phyloP scores from a whole-genome alignment of 1,140 invertebrate species.

The Olivierus martensii region DNA sequence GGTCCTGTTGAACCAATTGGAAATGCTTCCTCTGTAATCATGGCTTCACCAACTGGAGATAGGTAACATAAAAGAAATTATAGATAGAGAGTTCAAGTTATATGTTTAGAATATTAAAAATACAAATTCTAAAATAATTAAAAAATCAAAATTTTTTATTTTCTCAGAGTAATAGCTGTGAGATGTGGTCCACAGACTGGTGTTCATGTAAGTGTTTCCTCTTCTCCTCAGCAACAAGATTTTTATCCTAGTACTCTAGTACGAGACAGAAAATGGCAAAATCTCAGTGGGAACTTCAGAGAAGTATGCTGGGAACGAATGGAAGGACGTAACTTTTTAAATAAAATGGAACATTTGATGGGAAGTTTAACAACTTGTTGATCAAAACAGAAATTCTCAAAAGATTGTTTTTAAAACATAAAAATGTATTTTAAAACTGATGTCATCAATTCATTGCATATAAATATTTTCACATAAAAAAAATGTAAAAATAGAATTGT shows the following conservation, averaged over 20 bases:
- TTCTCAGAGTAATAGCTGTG: conserved; percentile 55
- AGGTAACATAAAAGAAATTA: conserved; percentile 32
- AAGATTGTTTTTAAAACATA: no score
- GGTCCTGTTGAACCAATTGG: conserved; percentile 78
- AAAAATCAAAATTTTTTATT: no score
- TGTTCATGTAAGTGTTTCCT: conserved; percentile 49
- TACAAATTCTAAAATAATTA: no score
- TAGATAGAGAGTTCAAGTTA: neutral
- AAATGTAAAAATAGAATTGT: no score
- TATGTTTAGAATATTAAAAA: neutral
- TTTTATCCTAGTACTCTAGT: conserved; percentile 74
- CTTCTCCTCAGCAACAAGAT: conserved; percentile 69
- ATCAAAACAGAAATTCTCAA: neutral
- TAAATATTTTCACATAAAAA: no score
- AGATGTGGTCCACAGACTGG: conserved; percentile 60
- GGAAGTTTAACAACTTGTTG: conserved; percentile 51
- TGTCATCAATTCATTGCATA: no score
- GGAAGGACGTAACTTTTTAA: conserved; percentile 92
- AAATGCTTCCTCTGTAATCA: conserved; percentile 63
- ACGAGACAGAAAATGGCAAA: conserved; percentile 74
- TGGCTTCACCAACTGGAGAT: conserved; percentile 69
- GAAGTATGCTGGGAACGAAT: conserved; percentile 86
- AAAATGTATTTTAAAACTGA: no score
- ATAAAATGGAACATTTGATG: conserved; percentile 94
- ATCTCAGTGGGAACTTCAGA: conserved; percentile 61